phyloP scores from a whole-genome alignment of 2,888 invertebrate species.

The Melanostoma mellinum region DNA sequence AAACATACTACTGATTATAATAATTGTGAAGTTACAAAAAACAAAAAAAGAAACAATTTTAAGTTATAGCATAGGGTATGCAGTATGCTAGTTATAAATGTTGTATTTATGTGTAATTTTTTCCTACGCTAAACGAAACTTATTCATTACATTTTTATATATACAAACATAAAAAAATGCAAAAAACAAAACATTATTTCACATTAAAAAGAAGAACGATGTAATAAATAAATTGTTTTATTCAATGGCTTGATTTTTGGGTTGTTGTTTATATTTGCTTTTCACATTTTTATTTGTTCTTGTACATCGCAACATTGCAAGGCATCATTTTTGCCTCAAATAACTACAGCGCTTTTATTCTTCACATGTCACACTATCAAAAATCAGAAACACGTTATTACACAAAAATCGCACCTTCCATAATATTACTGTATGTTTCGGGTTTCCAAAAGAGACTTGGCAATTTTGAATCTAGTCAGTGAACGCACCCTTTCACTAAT shows the following conservation, averaged over 20 bases:
- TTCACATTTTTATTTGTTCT: background rate
- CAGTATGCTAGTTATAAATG: conserved; percentile 48
- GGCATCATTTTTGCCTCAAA: too few relatives aligned
- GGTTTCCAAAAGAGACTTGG: too few relatives aligned
- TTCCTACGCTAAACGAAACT: conserved; percentile 34
- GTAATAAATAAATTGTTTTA: conserved; percentile 28
- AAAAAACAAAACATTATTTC: conserved; percentile 13
- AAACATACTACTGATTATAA: too few relatives aligned
- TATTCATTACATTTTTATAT: conserved; percentile 39
- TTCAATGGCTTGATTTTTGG: background rate
- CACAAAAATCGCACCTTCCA: too few relatives aligned
- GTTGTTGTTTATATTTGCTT: background rate
- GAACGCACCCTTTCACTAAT: too few relatives aligned
- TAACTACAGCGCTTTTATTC: too few relatives aligned
- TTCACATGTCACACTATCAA: too few relatives aligned
- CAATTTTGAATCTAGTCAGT: too few relatives aligned
- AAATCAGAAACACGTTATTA: too few relatives aligned
- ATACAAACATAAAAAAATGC: conserved; percentile 25
- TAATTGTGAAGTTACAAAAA: too few relatives aligned
- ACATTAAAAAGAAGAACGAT: conserved; percentile 3
- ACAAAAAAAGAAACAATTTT: background rate
- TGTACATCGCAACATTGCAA: too few relatives aligned
- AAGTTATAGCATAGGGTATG: conserved; percentile 2
- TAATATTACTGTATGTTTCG: too few relatives aligned
- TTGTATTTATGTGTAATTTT: conserved; percentile 61